Evolutionary conservation across 2,113 vertebrate species (phyloP), one percentile per base, ranked within the genome.

Genomic region (rabbit (Oryctolagus cuniculus)): DNA sequence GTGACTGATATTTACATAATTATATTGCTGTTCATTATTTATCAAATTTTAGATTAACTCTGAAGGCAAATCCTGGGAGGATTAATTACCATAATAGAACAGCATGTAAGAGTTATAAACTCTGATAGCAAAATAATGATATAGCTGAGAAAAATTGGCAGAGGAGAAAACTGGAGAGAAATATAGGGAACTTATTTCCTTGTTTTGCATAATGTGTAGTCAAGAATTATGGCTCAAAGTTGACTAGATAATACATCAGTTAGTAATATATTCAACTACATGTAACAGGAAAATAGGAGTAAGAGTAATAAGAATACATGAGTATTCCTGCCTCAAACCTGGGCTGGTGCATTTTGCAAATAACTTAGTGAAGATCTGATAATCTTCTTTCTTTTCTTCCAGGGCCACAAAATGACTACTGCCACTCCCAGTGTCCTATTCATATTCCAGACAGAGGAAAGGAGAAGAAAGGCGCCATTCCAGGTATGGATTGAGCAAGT

Each of bases 1-100:
- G 77, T 94, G 92, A 96, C 73, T 96, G 95, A 93, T 96, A 78
- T 90, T 96, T 93, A 90, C 92, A 95, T 97, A 94, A 97, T 93
- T 90, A 92, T 94, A 90, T 90, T 95, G 90, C 88, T 92, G 49
- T 94, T 96, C 77, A 93, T 95, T 96, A 93, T 95, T 96, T 95
- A 96, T 95, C 95, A 97, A 94, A 87, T 96, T 85, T 97, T 86
- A 96, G 55, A 97, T 96, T 91, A 91, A 97, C 89, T 96, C 64
- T 95, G 93, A 97, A 96, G 58, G 94, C 85, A 95, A 88, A 90
- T 89, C 90, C 78, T 90, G 70, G 4, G 75, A 96, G 92, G 55
- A 92, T 83, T 96, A 84, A 96, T 97, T 93, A 79, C 69, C 94
- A 79, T 95, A 88, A 90, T 85, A 94, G 87, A 96, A 93, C 85